These are phyloP conservation scores for Brachionus asplanchnoidis DNA, from an alignment of 1,140 invertebrate species.

Conservation along the genomic window DNA sequence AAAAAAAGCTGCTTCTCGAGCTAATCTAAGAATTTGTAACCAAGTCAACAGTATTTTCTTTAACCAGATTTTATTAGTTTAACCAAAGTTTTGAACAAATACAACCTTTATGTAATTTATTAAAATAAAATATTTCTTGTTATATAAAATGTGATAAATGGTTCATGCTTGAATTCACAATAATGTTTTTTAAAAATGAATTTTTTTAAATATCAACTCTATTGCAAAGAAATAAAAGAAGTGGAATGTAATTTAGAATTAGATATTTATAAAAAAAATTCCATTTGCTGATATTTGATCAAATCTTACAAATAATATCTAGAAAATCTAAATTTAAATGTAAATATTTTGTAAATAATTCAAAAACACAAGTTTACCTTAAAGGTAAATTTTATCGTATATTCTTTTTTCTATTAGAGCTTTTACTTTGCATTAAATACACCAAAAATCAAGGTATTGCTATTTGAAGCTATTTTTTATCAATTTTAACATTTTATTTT, in stretches of 20 bases:
- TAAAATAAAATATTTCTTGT: no score
- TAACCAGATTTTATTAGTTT: background rate
- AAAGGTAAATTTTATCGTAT: background rate
- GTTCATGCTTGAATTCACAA: background rate
- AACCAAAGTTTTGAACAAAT: no score
- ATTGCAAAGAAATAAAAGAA: background rate
- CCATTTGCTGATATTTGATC: background rate
- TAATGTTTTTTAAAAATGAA: background rate
- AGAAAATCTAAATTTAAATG: background rate
- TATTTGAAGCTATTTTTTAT: background rate
- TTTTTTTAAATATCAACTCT: background rate
- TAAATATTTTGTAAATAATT: background rate
- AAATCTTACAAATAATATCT: background rate
- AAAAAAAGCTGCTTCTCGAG: background rate
- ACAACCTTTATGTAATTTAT: no score
- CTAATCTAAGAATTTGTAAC: background rate
- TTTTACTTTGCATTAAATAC: background rate
- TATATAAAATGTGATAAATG: background rate
- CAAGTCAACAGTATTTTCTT: background rate
- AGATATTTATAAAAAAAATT: background rate
- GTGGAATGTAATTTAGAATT: background rate
- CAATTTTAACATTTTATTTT: background rate
- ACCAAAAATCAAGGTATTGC: background rate
- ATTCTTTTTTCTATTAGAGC: background rate
- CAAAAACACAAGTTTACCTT: background rate